Base-by-base conservation (phyloP, 2,113 vertebrate genomes). In the Furnarius figulus region DNA sequence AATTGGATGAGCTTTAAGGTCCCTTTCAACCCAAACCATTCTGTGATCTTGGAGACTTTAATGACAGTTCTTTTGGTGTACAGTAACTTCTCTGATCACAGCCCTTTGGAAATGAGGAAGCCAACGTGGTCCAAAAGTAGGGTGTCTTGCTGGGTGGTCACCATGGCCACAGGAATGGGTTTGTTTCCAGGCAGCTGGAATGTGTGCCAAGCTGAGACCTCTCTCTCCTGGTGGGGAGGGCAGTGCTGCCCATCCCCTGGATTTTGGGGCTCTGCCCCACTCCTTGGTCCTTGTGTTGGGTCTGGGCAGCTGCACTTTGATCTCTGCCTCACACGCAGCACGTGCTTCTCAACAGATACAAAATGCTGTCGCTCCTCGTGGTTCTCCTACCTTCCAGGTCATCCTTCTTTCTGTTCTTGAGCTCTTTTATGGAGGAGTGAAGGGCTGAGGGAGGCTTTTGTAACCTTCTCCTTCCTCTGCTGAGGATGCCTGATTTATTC, bases 111-210 rank as follows among this genome's bases (percentile, higher is more conserved):
- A 52, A n/a, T 23, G 16, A 42, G 65, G 35, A 4, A 4, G 15
- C 15, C 50, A 66, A 4, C 6, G 0, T 4, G 15, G 33, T 63
- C 13, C 17, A n/a, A 28, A 74, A 20, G 6, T 31, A 6, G 5
- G 22, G 27, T 5, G 21, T 85, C 5, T 65, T 24, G 7, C 11
- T 20, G 10, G 49, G 44, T 14, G n/a, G 3, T 35, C 23, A 6
- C 14, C 10, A 10, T 0, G 4, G n/a, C 42, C 40, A 6, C 0
- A 0, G 35, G 16, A 1, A 0, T 46, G 70, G 22, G 23, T n/a
- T 71, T 66, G 40, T 31, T 59, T 55, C 16, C 21, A 65, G 53
- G 13, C 49, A 22, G 4, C 24, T 1, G 53, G n/a, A 55, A 18
- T 16, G 1, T 9, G 11, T 56, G 25, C 59, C 10, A 28, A n/a